A percentile compares a stretch with the other conserved stretches of the same genome.
Conservation (phyloP, 2,113 vertebrate species). For the Mormyrus lacerda region DNA sequence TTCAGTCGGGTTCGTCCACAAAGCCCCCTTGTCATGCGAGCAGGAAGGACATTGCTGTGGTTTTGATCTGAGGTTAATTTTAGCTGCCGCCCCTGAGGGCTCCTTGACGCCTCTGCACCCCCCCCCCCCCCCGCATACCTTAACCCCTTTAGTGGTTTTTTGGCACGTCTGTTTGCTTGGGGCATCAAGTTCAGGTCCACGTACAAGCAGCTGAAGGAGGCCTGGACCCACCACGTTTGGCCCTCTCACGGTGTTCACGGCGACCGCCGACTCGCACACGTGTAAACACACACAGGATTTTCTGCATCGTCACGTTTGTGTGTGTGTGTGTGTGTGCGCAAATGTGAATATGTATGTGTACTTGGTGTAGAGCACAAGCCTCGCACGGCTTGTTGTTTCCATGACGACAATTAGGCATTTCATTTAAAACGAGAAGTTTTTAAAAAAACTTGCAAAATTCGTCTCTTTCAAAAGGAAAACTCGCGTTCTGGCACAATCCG, state of each 20-base stretch:
- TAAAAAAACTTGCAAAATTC: not conserved
- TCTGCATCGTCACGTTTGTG: not conserved
- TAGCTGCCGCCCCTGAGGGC: not conserved
- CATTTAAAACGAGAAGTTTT: not conserved
- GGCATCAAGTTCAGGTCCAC: not conserved
- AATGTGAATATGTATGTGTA: not conserved
- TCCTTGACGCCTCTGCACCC: not conserved
- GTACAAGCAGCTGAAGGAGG: not conserved
- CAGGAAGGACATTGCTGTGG: conserved; percentile 12
- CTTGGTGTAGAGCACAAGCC: not conserved
- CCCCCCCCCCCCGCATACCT: not conserved
- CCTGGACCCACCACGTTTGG: not conserved
- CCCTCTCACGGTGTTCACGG: not conserved
- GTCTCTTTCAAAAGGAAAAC: not conserved
- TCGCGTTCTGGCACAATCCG: not conserved
- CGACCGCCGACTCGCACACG: not conserved
- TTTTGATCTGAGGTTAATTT: not conserved
- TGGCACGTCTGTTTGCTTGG: not conserved
- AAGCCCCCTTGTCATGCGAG: not conserved
- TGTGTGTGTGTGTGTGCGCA: conserved; percentile 10
- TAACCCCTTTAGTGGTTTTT: not conserved
- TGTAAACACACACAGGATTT: not conserved
- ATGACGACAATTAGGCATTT: not conserved
- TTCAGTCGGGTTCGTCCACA: not conserved
- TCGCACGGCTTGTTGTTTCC: not conserved